Conservation (phyloP, 2,797 vertebrate genomes). For the Momotus momota region DNA sequence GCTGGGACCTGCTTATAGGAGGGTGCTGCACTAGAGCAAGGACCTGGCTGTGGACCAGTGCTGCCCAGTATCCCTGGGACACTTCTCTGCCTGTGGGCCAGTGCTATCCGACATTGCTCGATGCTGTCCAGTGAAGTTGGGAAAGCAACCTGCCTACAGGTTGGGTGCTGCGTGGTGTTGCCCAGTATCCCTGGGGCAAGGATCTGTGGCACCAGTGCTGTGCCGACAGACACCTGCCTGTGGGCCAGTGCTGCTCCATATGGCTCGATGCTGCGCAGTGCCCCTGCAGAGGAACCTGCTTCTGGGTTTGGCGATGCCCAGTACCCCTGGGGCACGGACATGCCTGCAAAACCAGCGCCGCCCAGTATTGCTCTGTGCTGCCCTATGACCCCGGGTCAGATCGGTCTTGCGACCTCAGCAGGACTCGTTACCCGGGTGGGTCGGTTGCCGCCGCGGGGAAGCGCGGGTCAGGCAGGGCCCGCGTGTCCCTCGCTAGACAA, state of each 20-base stretch:
- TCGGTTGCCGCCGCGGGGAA: background rate
- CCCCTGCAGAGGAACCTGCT: background rate
- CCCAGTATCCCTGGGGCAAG: background rate
- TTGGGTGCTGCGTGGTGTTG: fast-evolving
- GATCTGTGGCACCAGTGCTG: background rate
- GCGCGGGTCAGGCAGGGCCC: background rate
- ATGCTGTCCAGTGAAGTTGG: background rate
- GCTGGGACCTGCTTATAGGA: background rate
- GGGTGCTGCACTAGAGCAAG: fast-evolving
- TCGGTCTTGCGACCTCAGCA: background rate
- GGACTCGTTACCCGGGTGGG: background rate
- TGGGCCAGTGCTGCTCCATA: background rate
- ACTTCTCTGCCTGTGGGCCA: background rate
- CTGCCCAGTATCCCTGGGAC: background rate
- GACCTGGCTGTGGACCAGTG: background rate
- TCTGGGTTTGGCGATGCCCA: background rate
- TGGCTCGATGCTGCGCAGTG: background rate
- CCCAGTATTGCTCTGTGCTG: background rate
- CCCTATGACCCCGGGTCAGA: background rate
- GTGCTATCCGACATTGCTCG: background rate
- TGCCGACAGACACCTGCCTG: background rate
- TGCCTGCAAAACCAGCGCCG: background rate
- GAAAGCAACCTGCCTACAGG: background rate
- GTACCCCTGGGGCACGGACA: too few species aligned
- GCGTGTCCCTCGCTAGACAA: fast-evolving